These are phyloP conservation scores for Agapornis canus DNA, from an alignment of 2,797 vertebrate genomes.

Conservation along the genomic window DNA sequence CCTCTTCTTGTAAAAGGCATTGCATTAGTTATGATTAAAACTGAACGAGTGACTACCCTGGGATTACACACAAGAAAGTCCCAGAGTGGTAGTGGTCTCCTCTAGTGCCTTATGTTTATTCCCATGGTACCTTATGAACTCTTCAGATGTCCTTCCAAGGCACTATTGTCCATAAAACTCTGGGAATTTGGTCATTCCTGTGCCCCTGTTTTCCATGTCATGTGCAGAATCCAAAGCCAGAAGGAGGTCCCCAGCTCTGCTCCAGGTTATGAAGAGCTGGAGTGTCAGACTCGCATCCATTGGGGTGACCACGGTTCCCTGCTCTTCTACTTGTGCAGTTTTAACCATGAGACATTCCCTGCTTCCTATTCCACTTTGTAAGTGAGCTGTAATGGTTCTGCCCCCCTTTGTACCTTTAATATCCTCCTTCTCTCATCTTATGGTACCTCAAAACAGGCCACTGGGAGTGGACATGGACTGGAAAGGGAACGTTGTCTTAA, in stretches of 20 bases:
- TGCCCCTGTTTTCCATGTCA: neutral
- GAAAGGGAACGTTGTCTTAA: neutral
- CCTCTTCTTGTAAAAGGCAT: slow-evolving; percentile 56
- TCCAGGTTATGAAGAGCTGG: neutral
- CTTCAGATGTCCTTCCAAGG: neutral
- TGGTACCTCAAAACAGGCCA: neutral
- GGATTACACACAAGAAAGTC: neutral
- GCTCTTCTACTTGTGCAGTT: neutral
- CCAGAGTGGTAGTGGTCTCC: neutral
- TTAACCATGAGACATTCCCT: neutral
- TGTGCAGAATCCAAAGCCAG: neutral
- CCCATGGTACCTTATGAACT: neutral
- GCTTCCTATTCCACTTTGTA: neutral
- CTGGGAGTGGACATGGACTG: neutral
- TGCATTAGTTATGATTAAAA: slow-evolving; percentile 48
- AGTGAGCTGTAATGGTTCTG: neutral
- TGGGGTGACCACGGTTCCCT: accelerated
- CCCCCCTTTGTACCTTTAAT: accelerated
- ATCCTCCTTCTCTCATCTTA: neutral
- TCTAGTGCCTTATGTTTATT: neutral
- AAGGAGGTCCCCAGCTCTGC: neutral
- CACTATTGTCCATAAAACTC: neutral
- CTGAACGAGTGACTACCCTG: slow-evolving; percentile 21
- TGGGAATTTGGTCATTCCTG: neutral
- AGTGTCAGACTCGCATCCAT: accelerated